A percentile compares a stretch with the other conserved stretches of the same genome.
These are phyloP conservation scores for Dinocampus coccinellae DNA, from an alignment of 2,888 invertebrate genomes.

Conservation along the genomic window DNA sequence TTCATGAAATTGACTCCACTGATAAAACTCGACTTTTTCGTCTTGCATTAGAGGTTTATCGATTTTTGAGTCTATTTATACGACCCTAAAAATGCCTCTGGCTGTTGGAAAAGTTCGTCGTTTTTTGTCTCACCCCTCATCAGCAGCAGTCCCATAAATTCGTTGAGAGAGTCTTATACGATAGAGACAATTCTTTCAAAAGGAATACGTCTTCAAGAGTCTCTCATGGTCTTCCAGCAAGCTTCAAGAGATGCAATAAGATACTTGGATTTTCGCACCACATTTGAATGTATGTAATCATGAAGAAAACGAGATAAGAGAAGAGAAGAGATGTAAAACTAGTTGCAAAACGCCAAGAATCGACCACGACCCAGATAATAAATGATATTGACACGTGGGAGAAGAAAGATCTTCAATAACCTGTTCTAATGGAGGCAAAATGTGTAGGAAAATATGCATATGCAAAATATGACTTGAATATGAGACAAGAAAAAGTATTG, in stretches of 20 bases:
- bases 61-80: neutral
- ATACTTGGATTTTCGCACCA: constrained; percentile 33
- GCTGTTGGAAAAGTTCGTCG: neutral
- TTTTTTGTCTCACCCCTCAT: neutral
- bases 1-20: neutral
- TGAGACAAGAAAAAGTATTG: no score
- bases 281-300: neutral
- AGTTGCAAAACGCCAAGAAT: constrained; percentile 34
- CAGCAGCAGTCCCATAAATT: no score
- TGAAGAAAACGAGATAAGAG: neutral
- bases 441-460: neutral
- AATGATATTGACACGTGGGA: constrained; percentile 9
- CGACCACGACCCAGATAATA: constrained; percentile 42
- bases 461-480: no score
- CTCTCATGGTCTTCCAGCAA: neutral
- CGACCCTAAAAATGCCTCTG: neutral
- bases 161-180: neutral
- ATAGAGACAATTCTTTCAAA: neutral
- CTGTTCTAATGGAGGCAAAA: neutral
- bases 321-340: neutral
- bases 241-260: neutral
- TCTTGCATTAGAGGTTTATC: neutral
- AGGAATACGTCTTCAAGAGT: neutral
- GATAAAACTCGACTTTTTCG: neutral
- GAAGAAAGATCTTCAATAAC: neutral